Evolutionary conservation across 2,113 vertebrate genomes (phyloP).

Genomic region (Hippocampus guttulatus): DNA sequence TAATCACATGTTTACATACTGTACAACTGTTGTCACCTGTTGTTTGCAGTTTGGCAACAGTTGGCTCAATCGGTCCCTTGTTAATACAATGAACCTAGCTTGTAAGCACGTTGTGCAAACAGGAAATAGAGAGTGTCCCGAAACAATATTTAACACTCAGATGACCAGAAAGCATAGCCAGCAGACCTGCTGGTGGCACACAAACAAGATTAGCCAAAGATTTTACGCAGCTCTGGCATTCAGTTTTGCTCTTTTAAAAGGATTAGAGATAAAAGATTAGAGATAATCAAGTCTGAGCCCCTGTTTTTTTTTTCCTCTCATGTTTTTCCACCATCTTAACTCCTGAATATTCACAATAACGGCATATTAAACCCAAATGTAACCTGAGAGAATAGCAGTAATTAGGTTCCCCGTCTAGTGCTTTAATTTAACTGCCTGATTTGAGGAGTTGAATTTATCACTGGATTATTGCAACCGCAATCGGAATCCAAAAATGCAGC

Average conservation of each 20-base stretch:
- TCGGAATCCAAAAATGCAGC: constrained; percentile 15
- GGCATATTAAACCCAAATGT: constrained; percentile 19
- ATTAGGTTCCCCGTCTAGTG: constrained; percentile 19
- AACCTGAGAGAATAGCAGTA: constrained; percentile 22
- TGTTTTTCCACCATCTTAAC: constrained; percentile 9
- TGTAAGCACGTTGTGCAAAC: background rate
- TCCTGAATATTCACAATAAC: constrained; percentile 19
- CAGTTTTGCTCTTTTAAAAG: constrained; percentile 11
- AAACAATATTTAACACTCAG: constrained; percentile 16
- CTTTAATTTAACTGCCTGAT: constrained; percentile 16
- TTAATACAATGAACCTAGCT: background rate
- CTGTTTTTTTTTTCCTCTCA: background rate
- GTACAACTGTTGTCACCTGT: background rate
- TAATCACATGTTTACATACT: background rate
- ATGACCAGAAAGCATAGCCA: constrained; percentile 2
- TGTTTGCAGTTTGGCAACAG: background rate
- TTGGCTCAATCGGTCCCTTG: background rate
- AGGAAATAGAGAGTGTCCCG: background rate
- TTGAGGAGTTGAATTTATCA: constrained; percentile 16
- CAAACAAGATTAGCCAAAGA: constrained; percentile 26
- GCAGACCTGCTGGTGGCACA: constrained; percentile 13
- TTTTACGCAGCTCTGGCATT: constrained; percentile 15
- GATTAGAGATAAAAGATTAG: constrained; percentile 26
- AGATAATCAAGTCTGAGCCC: constrained; percentile 22
- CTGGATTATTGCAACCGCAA: constrained; percentile 4